Percentiles rank a stretch among this genome's conserved stretches.
Evolutionary conservation across 2,888 invertebrate genomes (phyloP).

Genomic region (Hirtodrosophila histrioides): DNA sequence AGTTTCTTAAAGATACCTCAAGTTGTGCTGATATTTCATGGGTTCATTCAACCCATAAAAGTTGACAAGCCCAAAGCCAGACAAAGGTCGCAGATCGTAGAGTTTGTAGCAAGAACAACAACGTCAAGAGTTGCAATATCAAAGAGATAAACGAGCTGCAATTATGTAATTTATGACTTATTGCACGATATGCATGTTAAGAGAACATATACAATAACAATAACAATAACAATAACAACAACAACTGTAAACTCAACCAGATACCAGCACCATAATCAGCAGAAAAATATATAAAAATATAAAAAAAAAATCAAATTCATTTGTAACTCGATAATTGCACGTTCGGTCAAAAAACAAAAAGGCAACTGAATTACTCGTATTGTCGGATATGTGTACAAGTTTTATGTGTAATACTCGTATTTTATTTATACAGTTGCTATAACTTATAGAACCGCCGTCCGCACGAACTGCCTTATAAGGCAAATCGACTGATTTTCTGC

Average conservation of each 20-base stretch:
- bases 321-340: conserved; percentile 73
- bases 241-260: conserved; percentile 34
- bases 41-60: conserved; percentile 38
- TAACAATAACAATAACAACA: conserved; percentile 15
- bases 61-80: conserved; percentile 8
- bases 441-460: conserved; percentile 22
- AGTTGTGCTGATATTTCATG: conserved; percentile 1
- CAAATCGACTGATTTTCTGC: conserved; percentile 6
- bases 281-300: conserved; percentile 6
- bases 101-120: conserved; percentile 9
- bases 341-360: conserved; percentile 39
- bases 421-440: conserved; percentile 23
- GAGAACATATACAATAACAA: conserved; percentile 11
- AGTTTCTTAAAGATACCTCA: not conserved
- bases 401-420: conserved; percentile 10
- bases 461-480: conserved; percentile 45
- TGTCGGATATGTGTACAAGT: conserved; percentile 7
- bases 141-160: conserved; percentile 42
- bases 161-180: conserved; percentile 71
- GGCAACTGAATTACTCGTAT: conserved; percentile 38
- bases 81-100: conserved; percentile 46
- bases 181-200: conserved; percentile 57
- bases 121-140: conserved; percentile 38
- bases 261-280: conserved; percentile 49
- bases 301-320: conserved; percentile 41